These are phyloP conservation scores for Centropus unirufus DNA, from an alignment of 2,113 vertebrate genomes.

Conservation along the genomic window DNA sequence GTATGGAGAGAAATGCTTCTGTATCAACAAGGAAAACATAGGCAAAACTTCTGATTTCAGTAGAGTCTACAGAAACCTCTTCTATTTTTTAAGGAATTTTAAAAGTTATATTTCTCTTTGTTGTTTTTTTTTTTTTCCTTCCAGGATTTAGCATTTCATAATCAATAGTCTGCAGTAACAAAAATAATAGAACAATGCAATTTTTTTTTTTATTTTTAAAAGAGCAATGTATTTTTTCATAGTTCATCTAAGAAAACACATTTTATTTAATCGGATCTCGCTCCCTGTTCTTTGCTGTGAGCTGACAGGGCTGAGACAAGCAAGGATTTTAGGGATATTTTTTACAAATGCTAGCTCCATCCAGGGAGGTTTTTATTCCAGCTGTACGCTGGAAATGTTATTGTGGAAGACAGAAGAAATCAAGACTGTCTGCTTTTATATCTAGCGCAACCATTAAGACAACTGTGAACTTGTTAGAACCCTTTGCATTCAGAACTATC, in stretches of 20 bases:
- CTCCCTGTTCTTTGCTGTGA: slow-evolving; percentile 65
- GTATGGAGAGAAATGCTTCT: background rate
- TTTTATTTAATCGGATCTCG: slow-evolving; percentile 45
- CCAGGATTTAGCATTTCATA: background rate
- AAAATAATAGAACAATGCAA: background rate
- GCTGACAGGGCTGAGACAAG: slow-evolving; percentile 28
- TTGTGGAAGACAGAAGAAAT: slow-evolving; percentile 2
- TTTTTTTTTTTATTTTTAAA: background rate
- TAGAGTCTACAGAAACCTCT: background rate
- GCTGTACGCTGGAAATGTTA: slow-evolving; percentile 39
- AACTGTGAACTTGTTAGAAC: slow-evolving; percentile 25
- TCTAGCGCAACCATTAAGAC: background rate
- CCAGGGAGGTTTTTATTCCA: slow-evolving; percentile 40
- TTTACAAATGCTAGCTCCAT: slow-evolving; percentile 5
- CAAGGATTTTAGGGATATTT: background rate
- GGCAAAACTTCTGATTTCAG: background rate
- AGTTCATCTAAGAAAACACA: slow-evolving; percentile 37
- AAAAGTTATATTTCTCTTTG: background rate
- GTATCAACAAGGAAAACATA: background rate
- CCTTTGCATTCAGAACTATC: slow-evolving; percentile 25
- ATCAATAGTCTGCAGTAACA: background rate
- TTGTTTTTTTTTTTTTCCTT: background rate
- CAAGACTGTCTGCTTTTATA: slow-evolving; percentile 47
- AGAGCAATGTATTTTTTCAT: slow-evolving; percentile 55
- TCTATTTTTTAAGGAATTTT: background rate